Evolutionary conservation across 2,113 vertebrate species (phyloP), one percentile per base, ranked within the genome.

Genomic region (Apodemus sylvaticus): DNA sequence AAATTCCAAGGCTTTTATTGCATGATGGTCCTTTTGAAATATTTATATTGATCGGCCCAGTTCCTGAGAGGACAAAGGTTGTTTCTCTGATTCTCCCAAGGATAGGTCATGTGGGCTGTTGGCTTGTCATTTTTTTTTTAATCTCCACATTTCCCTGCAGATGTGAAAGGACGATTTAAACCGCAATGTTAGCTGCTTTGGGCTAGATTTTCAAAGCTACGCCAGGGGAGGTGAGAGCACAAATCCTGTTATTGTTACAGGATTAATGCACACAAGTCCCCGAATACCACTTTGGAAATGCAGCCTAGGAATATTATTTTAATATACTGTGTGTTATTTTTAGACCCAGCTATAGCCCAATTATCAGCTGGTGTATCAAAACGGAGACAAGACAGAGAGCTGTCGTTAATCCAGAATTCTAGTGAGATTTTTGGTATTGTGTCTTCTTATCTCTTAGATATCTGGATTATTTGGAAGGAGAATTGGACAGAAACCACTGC

Each of bases 251-350:
- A 98, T 96, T 98, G 97, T 97, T 97, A 98, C 90, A 96, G 95
- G 97, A 98, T 98, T 98, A 98, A 93, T 78, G 89, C 94, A 96
- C 94, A 94, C 94, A 98, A 98, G 96, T 98, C 98, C 95, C 97
- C 86, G 95, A 98, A 98, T 81, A 90, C 92, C 95, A 86, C 97
- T 98, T 97, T 97, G 94, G 98, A 98, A 98, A 96, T 89, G 77
- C 42, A 98, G 97, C 95, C 98, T 98, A 98, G 90, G 96, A 98
- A 98, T 97, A 98, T 93, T 42, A 98, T 97, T 98, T 97, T 96
- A 98, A 97, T 96, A 92, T 96, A 95, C 64, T 93, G 48, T 77
- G 85, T 91, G 94, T 94, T 98, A 95, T 96, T 98, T 97, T 98
- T 97, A 96, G 95, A 97, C 94, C 93, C 96, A 97, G 95, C 66